Percentiles rank a stretch among this genome's conserved stretches.
Conservation (phyloP, 2,797 vertebrate genomes). For the Centroberyx gerrardi region DNA sequence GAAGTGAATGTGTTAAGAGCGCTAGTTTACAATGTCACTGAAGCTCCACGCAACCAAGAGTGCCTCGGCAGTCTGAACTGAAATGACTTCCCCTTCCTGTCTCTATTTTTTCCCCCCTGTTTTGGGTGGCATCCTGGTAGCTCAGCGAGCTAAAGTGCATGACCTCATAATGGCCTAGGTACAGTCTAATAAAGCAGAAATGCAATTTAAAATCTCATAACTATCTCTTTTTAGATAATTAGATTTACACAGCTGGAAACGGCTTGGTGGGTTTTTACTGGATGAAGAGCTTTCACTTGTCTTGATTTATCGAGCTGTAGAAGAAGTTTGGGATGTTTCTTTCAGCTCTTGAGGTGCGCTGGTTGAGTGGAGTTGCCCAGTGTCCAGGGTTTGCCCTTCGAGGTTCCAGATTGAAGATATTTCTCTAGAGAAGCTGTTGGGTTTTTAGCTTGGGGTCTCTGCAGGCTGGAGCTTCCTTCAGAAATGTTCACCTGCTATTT, state of each 20-base stretch:
- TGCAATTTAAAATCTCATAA: background rate
- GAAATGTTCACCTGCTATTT: constrained; percentile 71
- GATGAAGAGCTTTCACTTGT: constrained; percentile 13
- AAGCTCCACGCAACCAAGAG: constrained; percentile 77
- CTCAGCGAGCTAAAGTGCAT: background rate
- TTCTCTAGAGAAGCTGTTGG: constrained; percentile 53
- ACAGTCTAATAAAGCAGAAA: background rate
- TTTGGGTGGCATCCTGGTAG: background rate
- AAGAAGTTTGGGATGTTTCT: constrained; percentile 42
- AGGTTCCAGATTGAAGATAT: constrained; percentile 42
- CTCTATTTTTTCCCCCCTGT: too few species aligned
- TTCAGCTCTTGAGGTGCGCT: constrained; percentile 71
- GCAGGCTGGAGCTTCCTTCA: constrained; percentile 82
- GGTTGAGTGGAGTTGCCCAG: constrained; percentile 71
- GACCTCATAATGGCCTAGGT: background rate
- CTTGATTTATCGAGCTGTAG: constrained; percentile 18
- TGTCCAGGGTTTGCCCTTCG: constrained; percentile 49
- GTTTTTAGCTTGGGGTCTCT: constrained; percentile 80
- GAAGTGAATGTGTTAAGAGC: constrained; percentile 69
- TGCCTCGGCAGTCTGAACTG: constrained; percentile 76
- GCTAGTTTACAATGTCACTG: constrained; percentile 77
- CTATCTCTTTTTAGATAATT: background rate
- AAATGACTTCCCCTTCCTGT: constrained; percentile 26
- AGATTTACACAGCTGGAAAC: background rate
- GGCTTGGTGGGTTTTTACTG: background rate